Evolutionary conservation across 2,888 invertebrate species (phyloP).

Genomic region (Incurvaria masculella): DNA sequence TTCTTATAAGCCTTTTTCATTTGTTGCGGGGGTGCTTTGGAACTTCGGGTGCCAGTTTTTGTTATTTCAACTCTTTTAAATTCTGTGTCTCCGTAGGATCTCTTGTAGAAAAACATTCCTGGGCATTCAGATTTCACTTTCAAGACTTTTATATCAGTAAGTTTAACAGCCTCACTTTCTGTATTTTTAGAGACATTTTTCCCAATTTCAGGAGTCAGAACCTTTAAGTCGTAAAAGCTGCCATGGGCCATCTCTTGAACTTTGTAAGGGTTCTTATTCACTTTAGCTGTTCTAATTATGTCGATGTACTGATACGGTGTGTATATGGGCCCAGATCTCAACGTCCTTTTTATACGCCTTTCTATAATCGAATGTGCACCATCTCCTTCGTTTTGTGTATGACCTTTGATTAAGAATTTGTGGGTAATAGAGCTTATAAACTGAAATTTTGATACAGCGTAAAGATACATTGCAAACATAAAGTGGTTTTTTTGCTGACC

Average conservation of each 20-base stretch:
- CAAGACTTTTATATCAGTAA: conserved; percentile 11
- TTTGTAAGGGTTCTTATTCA: conserved; percentile 4
- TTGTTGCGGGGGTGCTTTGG: not conserved
- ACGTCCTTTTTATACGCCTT: conserved; percentile 7
- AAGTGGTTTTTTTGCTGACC: conserved; percentile 14
- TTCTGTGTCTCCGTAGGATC: not conserved
- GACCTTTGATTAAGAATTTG: conserved; percentile 8
- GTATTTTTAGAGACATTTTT: conserved; percentile 12
- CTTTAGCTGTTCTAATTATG: conserved; percentile 8
- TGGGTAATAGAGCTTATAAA: conserved; percentile 6
- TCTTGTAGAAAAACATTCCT: not conserved
- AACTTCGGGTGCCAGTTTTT: not conserved
- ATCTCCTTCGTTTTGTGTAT: conserved; percentile 9
- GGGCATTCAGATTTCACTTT: conserved; percentile 8
- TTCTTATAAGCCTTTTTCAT: not conserved
- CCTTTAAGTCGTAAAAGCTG: conserved; percentile 8
- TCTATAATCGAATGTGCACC: conserved; percentile 8
- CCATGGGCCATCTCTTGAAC: conserved; percentile 4
- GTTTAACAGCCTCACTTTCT: conserved; percentile 10
- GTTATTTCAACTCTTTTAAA: not conserved
- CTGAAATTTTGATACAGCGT: conserved; percentile 4
- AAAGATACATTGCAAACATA: conserved; percentile 12
- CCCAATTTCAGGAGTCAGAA: conserved; percentile 10
- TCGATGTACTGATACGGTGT: conserved; percentile 7
- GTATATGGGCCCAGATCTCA: conserved; percentile 5